Evolutionary conservation across 2,113 vertebrate genomes (phyloP).

Genomic region (Thamnophis sirtalis): DNA sequence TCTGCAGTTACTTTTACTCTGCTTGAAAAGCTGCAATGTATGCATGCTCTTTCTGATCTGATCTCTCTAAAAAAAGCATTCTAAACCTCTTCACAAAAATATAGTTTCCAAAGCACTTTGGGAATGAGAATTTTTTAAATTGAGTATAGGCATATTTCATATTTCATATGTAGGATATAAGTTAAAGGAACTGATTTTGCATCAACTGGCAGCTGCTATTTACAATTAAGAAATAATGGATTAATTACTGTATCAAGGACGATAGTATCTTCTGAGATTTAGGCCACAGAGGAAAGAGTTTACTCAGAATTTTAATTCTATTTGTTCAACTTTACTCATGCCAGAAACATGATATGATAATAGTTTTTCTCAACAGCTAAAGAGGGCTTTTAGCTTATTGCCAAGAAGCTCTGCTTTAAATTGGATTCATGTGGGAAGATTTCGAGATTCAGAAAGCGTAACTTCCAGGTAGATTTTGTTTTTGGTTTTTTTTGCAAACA

Average conservation of each 20-base stretch:
- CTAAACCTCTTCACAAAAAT: neutral
- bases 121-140: neutral
- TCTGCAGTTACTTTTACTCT: neutral
- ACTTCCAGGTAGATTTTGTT: neutral
- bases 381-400: neutral
- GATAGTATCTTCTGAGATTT: neutral
- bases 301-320: neutral
- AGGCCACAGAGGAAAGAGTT: neutral
- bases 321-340: neutral
- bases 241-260: neutral
- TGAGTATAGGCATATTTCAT: neutral
- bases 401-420: neutral
- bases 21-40: neutral
- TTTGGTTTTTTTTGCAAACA: neutral
- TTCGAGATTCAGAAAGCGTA: neutral
- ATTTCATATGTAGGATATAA: neutral
- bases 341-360: neutral
- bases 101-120: neutral
- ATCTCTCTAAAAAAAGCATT: neutral
- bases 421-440: neutral
- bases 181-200: neutral
- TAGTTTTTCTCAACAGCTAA: neutral
- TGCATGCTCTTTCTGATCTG: neutral
- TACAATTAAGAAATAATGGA: neutral
- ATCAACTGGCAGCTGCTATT: neutral